A percentile compares a stretch with the other conserved stretches of the same genome.
Evolutionary conservation across 2,113 vertebrate genomes (phyloP).

Genomic region (Mobula birostris): DNA sequence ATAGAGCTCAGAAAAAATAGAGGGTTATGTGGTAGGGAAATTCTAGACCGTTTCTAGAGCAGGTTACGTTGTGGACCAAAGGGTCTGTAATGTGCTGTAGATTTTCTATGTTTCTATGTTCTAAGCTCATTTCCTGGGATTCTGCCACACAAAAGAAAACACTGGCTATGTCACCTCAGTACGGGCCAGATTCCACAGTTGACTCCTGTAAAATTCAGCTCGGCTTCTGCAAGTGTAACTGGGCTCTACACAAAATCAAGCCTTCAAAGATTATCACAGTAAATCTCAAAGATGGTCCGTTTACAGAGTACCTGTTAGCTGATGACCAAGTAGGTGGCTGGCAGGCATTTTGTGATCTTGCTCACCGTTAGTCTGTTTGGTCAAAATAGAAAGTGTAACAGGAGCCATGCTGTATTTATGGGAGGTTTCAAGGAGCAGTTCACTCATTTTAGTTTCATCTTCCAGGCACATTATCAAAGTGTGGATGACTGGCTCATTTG

Average conservation of each 20-base stretch:
- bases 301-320: constrained; percentile 49
- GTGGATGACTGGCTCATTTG: constrained; percentile 75
- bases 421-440: constrained; percentile 63
- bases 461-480: constrained; percentile 76
- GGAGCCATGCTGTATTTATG: constrained; percentile 80
- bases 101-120: too few relatives aligned
- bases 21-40: too few relatives aligned
- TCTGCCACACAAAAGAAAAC: too few relatives aligned
- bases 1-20: too few relatives aligned
- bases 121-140: neutral
- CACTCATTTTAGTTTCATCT: constrained; percentile 67
- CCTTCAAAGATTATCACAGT: too few relatives aligned
- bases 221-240: neutral
- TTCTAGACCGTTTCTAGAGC: too few relatives aligned
- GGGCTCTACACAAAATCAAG: neutral
- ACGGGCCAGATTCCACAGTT: neutral
- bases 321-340: neutral
- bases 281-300: neutral
- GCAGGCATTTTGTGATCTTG: neutral
- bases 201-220: neutral
- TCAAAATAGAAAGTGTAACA: constrained; percentile 47
- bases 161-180: neutral
- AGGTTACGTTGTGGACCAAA: too few relatives aligned
- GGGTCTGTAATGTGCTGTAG: too few relatives aligned
- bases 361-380: constrained; percentile 15